phyloP scores from a whole-genome alignment of 2,797 vertebrate genomes.

The Mus spretus region DNA sequence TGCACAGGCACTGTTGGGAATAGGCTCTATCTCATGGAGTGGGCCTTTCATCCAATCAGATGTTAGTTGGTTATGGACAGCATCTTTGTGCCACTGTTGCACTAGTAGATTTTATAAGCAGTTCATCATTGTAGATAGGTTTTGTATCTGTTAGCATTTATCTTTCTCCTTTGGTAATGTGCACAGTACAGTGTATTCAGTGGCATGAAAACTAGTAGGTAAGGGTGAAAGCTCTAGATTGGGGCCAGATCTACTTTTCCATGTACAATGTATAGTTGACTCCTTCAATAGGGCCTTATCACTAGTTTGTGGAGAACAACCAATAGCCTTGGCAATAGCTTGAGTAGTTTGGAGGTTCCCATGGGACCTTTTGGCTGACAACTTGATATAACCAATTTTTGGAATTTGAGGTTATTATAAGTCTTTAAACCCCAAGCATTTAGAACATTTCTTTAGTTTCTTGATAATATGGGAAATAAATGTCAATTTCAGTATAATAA shows the following conservation, averaged over 20 bases:
- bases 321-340: not conserved
- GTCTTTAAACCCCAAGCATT: slow-evolving; percentile 11
- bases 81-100: not conserved
- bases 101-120: not conserved
- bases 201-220: not conserved
- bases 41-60: not conserved
- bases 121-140: too few species aligned
- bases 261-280: not conserved
- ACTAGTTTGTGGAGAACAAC: not conserved
- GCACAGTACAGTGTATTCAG: not conserved
- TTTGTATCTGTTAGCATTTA: not conserved
- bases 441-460: slow-evolving; percentile 1
- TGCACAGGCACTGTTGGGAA: not conserved
- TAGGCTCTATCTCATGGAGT: not conserved
- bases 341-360: not conserved
- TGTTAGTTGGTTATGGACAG: not conserved
- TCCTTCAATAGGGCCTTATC: not conserved
- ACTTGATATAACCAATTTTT: not conserved
- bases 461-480: slow-evolving; percentile 3
- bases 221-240: not conserved
- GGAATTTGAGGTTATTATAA: not conserved
- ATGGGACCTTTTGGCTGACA: not conserved
- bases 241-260: not conserved
- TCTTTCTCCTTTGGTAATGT: not conserved
- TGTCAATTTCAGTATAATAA: not conserved